Evolutionary conservation across 2,113 vertebrate species (phyloP).

Genomic region (Leuciscus idus): DNA sequence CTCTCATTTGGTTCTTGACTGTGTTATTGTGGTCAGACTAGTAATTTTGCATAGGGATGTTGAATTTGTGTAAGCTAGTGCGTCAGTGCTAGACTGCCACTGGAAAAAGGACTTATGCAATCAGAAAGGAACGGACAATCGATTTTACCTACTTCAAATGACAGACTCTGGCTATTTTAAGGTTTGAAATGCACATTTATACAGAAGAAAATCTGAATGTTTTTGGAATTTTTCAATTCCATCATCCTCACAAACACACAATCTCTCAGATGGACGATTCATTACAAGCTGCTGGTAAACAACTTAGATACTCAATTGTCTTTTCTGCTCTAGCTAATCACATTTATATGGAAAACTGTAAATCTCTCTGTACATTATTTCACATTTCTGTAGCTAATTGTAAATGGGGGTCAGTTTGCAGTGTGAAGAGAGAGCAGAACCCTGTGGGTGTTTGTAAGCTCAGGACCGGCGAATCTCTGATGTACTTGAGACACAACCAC

Average conservation of each 20-base stretch:
- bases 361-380: not conserved
- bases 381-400: slow-evolving; percentile 20
- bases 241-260: not conserved
- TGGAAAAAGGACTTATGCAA: slow-evolving; percentile 9
- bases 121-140: not conserved
- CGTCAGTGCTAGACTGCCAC: not conserved
- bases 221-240: not conserved
- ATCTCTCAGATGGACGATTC: slow-evolving; percentile 13
- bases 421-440: slow-evolving; percentile 23
- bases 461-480: slow-evolving; percentile 50
- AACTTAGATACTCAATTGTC: not conserved
- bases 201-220: not conserved
- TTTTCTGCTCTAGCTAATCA: not conserved
- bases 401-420: slow-evolving; percentile 21
- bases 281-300: slow-evolving; percentile 30
- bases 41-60: slow-evolving; percentile 27
- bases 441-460: slow-evolving; percentile 43
- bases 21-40: slow-evolving; percentile 30
- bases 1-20: slow-evolving; percentile 5
- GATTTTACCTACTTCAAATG: not conserved
- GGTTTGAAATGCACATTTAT: not conserved
- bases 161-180: not conserved
- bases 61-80: slow-evolving; percentile 1
- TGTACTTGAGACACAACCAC: slow-evolving; percentile 59
- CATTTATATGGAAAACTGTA: slow-evolving; percentile 22